Base-by-base conservation (phyloP, 1,140 invertebrate genomes). In the Leptinotarsa defecta region DNA sequence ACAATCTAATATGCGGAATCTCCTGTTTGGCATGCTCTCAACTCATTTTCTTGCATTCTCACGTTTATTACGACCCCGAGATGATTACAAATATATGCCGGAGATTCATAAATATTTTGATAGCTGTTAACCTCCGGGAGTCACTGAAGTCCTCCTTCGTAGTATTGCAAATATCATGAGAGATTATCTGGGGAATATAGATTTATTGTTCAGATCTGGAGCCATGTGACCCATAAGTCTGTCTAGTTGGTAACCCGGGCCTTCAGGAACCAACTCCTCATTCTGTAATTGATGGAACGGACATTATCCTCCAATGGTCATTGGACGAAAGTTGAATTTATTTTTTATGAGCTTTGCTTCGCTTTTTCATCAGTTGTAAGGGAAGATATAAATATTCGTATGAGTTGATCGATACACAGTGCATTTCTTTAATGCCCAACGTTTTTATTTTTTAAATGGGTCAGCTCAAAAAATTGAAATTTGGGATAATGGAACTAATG, bases 51-150 rank as follows among this genome's bases (percentile, higher is more conserved):
- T 57, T 19, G n/a, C 52, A 57, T n/a, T 57, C 52, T 57, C 52
- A 57, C 52, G 52, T 57, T 57, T 57, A 57, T 57, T 57, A 57
- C 52, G n/a, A 15, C 52, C 3, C 52, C 52, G 17, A 15, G 52
- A n/a, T 57, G 52, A 57, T 57, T 57, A 57, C n/a, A 57, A 57
- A n/a, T 57, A 57, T 57, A n/a, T 57, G 52, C n/a, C n/a, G n/a
- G 52, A 57, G 15, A 57, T 57, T 57, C 52, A 57, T 57, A 57
- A 57, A 57, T 57, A 57, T 57, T 57, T 57, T 57, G 52, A 57
- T 57, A 57, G 13, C 52, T 19, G 15, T 4, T 19, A 57, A 57
- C 3, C n/a, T 57, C n/a, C 52, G 52, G 52, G n/a, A 57, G 52
- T 13, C 34, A 43, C 34, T 11, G 34, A 11, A 43, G 8, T 43